Evolutionary conservation across 1,140 invertebrate species (phyloP), one percentile per base, ranked within the genome.

Genomic region (Drosophila obscura): DNA sequence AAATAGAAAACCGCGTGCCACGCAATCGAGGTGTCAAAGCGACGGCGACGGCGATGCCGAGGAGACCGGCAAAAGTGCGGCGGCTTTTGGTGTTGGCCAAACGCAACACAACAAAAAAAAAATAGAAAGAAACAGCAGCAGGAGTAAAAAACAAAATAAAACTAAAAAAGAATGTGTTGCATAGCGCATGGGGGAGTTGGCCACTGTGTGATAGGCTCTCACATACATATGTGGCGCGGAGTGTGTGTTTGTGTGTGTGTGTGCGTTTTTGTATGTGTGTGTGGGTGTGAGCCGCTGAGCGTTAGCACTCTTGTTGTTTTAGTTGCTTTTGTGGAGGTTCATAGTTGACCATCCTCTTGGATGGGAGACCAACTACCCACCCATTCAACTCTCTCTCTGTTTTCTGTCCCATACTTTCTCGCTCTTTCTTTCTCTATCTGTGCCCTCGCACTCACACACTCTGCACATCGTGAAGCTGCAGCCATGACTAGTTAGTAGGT

Each of bases 11-110:
- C 83, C 73, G 84, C 80, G 80, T 67, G 73, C 56, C 78, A 89
- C 78, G 78, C 81, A 82, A 87, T 77, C 69, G 61, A 85, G 82
- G 82, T 85, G 82, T 85, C 82, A 87, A 82, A 87, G 82, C 82
- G 78, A 79, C 74, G 80, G 73, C 61, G 60, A 63, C 51, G 60
- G 61, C 13, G 45, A 57, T 59, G 72, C 41, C 53, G 61, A 57
- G 50, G 61, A 74, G 72, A 77, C 69, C 79, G 75, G 62, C 73
- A 87, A 81, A 87, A 78, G 65, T 78, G 81, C 82, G 81, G 74
- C 81, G 81, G 81, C 82, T 87, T 87, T 87, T 67, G 74, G 74
- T 78, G 73, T 74, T 73, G 56, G 53, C 51, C 63, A 67, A 67
- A 74, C 35, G 51, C 67, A 62, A 53, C 35, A 44, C 46, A 44